phyloP scores from a whole-genome alignment of 2,113 vertebrate genomes.

The Rhynchomys soricoides region DNA sequence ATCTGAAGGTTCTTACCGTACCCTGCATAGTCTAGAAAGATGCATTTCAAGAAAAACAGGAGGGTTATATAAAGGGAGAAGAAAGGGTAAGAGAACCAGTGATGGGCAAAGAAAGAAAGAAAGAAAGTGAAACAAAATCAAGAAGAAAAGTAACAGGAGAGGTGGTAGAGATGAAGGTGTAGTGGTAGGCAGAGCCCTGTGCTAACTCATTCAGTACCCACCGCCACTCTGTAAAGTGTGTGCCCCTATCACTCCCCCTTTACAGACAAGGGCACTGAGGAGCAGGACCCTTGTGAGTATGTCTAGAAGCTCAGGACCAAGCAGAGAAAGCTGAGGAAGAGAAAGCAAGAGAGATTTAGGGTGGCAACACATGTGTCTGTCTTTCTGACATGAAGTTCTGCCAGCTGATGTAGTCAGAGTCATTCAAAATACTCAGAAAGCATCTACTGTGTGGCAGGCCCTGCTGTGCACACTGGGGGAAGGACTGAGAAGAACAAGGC shows the following conservation, averaged over 20 bases:
- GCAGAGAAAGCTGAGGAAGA: neutral
- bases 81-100: neutral
- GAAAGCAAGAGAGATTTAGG: neutral
- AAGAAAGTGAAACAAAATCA: neutral
- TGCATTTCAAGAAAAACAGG: neutral
- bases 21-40: neutral
- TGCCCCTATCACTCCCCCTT: neutral
- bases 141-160: neutral
- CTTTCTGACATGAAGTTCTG: neutral
- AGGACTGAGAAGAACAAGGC: neutral
- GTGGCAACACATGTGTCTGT: neutral
- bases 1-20: neutral
- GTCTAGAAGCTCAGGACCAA: neutral
- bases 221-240: neutral
- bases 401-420: neutral
- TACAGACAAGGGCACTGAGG: neutral
- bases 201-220: neutral
- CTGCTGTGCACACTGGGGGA: neutral
- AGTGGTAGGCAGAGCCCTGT: accelerated
- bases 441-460: neutral
- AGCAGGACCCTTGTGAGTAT: neutral
- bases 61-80: neutral
- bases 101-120: neutral
- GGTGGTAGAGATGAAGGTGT: neutral
- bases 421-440: neutral